phyloP scores from a whole-genome alignment of 2,113 vertebrate species.

The Phalacrocorax pelagicus region DNA sequence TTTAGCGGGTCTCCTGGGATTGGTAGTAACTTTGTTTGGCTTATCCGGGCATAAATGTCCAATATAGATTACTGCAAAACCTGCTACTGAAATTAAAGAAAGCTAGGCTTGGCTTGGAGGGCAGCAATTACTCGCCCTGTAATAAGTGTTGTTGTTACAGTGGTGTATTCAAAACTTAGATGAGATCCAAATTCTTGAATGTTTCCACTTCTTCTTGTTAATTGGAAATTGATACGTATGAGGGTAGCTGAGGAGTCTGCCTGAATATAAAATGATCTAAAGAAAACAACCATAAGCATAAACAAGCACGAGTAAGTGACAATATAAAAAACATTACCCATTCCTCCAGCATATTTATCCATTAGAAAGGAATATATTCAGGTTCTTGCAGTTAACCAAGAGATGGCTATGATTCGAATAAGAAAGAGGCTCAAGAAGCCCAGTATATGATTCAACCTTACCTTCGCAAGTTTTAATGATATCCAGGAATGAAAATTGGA shows the following conservation, averaged over 20 bases:
- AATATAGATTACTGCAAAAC: background rate
- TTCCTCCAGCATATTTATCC: background rate
- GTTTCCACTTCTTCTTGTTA: slow-evolving; percentile 11
- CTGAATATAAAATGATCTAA: slow-evolving; percentile 29
- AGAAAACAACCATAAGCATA: slow-evolving; percentile 21
- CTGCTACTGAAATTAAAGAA: background rate
- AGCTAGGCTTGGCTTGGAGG: background rate
- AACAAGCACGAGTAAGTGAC: slow-evolving; percentile 4
- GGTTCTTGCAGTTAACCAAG: slow-evolving; percentile 12
- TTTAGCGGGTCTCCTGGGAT: background rate
- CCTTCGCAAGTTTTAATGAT: slow-evolving; percentile 40
- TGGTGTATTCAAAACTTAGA: background rate
- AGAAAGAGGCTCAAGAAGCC: background rate
- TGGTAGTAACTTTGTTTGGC: background rate
- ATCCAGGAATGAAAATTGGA: slow-evolving; percentile 13
- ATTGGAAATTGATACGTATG: slow-evolving; percentile 29
- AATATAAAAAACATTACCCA: background rate
- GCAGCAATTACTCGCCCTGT: background rate
- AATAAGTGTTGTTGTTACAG: background rate
- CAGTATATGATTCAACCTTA: background rate
- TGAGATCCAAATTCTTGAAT: background rate
- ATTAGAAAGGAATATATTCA: slow-evolving; percentile 21
- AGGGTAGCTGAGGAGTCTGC: background rate
- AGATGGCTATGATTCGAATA: slow-evolving; percentile 25
- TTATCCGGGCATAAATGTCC: background rate